Conservation (phyloP, 2,113 vertebrate species). For the Pipa parva region DNA sequence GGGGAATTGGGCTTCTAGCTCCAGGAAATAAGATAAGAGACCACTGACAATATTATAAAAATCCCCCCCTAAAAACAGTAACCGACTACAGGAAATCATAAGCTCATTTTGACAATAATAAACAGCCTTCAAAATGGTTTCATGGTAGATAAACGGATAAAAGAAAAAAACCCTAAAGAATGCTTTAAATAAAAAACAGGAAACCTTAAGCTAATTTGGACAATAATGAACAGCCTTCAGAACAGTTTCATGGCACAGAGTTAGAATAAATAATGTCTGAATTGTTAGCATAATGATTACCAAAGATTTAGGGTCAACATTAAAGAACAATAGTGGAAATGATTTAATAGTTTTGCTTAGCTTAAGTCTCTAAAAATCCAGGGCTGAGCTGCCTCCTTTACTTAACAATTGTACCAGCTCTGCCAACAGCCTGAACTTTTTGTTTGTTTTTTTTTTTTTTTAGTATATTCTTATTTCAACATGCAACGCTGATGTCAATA, state of each 20-base stretch:
- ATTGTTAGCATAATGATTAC: background rate
- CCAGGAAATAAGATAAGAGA: constrained; percentile 28
- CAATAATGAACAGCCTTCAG: background rate
- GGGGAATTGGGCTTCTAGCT: constrained; percentile 5
- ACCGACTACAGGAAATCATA: constrained; percentile 9
- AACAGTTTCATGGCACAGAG: too few species aligned
- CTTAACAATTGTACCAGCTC: background rate
- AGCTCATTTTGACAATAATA: constrained; percentile 13
- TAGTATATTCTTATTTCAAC: background rate
- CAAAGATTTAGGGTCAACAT: background rate
- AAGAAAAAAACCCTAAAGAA: background rate
- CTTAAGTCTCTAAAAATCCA: background rate
- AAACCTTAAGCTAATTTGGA: too few species aligned
- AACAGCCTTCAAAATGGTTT: background rate
- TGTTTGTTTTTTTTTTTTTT: background rate
- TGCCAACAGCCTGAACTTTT: background rate
- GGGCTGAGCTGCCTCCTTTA: background rate
- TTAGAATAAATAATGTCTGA: too few species aligned
- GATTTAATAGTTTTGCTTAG: background rate
- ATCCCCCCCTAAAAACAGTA: background rate
- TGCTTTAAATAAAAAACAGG: background rate
- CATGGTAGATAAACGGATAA: background rate
- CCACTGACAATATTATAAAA: background rate
- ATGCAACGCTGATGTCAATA: background rate
- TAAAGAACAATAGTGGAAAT: background rate